Base-by-base conservation (phyloP, 2,113 vertebrate species). In the Trichomycterus rosablanca region DNA sequence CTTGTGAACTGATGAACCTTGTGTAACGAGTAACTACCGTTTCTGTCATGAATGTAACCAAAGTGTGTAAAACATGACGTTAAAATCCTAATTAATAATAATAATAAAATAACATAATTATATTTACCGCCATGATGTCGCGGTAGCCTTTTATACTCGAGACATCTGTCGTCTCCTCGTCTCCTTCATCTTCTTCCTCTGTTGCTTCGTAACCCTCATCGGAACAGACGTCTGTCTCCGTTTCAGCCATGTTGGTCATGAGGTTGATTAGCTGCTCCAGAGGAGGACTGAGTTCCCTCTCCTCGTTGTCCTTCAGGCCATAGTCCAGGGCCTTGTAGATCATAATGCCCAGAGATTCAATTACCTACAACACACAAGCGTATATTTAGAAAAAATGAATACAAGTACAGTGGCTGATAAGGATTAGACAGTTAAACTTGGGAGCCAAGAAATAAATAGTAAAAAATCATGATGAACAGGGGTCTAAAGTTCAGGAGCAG, bases 311-410 rank as follows among this genome's bases (percentile, higher is more conserved):
- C 75, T 96, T 96, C 84, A 98, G 85, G 6, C 96, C 93, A 48
- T 91, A 98, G 86, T 98, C 96, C 84, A 98, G 74, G 15, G 96
- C 96, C 86, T 97, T 98, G 81, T 98, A 98, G 77, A 98, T 96
- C 86, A 97, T 93, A 82, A 98, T 90, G 24, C 93, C 96, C 68
- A 98, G 78, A 1, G 94, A 96, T 80, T 97, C 95, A 28, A 98
- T 95, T 44, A 97, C 87, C 96, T 98, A 44, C 24, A 57, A 72
- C 12, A 66, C 14, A 66, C 2, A 52, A 18, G 35, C 2, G 42
- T 14, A 61, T 19, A 51, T 23, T 22, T 4, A 60, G 16, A 30
- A 23, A 12, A 23, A 11, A 35, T 2, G 5, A 35, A 35, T n/a
- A n/a, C n/a, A n/a, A n/a, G n/a, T n/a, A n/a, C n/a, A n/a, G n/a